These are phyloP conservation scores for Gymnocephalus cernua DNA, from an alignment of 2,113 vertebrate genomes.

Conservation along the genomic window DNA sequence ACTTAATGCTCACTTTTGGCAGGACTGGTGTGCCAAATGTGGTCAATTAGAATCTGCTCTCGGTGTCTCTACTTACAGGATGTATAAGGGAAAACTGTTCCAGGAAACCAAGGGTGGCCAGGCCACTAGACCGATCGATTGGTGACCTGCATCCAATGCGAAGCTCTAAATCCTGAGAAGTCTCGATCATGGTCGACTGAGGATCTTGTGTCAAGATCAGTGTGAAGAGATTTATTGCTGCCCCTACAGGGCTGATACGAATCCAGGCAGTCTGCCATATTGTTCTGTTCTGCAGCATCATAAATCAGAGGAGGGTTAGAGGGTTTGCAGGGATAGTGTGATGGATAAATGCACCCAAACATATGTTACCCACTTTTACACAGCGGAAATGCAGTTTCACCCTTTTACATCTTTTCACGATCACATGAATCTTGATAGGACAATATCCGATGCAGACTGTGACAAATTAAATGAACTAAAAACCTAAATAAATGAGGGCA, in stretches of 20 bases:
- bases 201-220: constrained; percentile 25
- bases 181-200: not conserved
- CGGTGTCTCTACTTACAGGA: not conserved
- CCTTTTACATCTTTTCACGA: not conserved
- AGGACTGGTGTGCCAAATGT: not conserved
- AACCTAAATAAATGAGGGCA: not conserved
- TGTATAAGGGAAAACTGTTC: not conserved
- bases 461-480: not conserved
- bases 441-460: not conserved
- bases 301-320: constrained; percentile 3
- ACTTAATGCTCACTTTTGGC: constrained; percentile 17
- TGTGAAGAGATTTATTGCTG: not conserved
- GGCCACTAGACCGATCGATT: not conserved
- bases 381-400: not conserved
- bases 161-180: not conserved
- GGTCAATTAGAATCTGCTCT: not conserved
- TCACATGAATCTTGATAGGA: not conserved
- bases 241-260: not conserved
- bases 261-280: constrained; percentile 2
- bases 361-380: not conserved
- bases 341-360: not conserved
- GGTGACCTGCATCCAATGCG: not conserved
- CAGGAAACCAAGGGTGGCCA: not conserved
- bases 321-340: not conserved
- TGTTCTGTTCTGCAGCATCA: constrained; percentile 3